Conservation (phyloP, 2,888 invertebrate genomes). For the Lysandra bellargus region DNA sequence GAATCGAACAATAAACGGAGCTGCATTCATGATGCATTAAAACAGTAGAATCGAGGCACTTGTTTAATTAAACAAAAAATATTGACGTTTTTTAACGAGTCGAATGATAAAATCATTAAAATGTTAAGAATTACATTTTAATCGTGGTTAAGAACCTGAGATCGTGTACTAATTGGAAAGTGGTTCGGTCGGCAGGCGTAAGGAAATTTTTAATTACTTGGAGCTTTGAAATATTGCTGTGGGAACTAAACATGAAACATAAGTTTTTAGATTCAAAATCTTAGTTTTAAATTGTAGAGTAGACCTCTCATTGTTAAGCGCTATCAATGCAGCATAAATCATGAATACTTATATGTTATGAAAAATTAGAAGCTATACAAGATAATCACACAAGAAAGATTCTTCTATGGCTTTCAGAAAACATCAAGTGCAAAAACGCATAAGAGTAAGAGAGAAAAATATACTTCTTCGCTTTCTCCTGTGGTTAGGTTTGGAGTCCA, state of each 20-base stretch:
- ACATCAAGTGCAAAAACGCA: too few relatives aligned
- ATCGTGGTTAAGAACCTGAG: constrained; percentile 6
- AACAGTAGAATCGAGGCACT: background rate
- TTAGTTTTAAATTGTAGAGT: background rate
- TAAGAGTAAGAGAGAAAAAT: too few relatives aligned
- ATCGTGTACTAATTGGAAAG: constrained; percentile 11
- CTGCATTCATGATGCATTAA: background rate
- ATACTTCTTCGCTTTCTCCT: too few relatives aligned
- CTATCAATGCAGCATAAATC: too few relatives aligned
- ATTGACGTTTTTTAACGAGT: background rate
- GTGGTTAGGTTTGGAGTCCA: too few relatives aligned
- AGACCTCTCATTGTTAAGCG: too few relatives aligned
- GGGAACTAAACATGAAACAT: background rate
- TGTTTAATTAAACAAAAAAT: background rate
- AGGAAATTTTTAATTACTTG: background rate
- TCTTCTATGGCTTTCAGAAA: too few relatives aligned
- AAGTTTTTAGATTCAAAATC: background rate
- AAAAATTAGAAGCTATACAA: too few relatives aligned
- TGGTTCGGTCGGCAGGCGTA: background rate
- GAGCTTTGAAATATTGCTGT: constrained; percentile 15
- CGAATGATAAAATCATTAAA: constrained; percentile 14
- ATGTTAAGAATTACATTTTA: background rate
- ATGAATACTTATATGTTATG: too few relatives aligned
- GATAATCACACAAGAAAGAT: too few relatives aligned
- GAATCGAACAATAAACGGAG: too few relatives aligned